Base-by-base conservation (phyloP, 2,888 invertebrate genomes). In the Drosophila falleni region DNA sequence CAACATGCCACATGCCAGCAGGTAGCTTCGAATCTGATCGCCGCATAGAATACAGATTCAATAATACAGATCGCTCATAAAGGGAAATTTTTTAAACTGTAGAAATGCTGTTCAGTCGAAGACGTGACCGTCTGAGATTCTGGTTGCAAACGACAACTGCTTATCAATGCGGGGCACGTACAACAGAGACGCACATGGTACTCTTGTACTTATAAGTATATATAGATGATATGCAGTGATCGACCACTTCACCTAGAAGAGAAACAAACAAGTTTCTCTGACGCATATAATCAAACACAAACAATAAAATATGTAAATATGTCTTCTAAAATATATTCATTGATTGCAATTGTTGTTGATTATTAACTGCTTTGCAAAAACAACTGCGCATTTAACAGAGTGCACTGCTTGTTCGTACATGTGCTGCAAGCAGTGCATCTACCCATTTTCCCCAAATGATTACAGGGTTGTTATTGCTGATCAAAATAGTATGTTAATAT, bases 151-250 rank as follows among this genome's bases (percentile, higher is more conserved):
- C 31, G 16, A 19, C 31, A 31, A 31, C 31, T 63, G 71, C 60
- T 87, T 78, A 61, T 50, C 60, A 50, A 82, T 71, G 68, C 83
- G 29, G 49, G 58, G 64, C 88, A 85, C 88, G 84, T 88, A 74
- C 67, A 49, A 15, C 44, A 46, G 2, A 55, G 5, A 55, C 11
- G 42, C 9, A 51, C 33, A 47, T 23, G 23, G 23, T 15, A 23
- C 13, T n/a, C 13, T n/a, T 29, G 23, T 53, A 42, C 42, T 16
- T 59, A 55, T 56, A 61, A 35, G 35, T 58, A 19, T 37, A 35
- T 65, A 46, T 70, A 54, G 51, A 47, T 62, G 55, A 76, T 55
- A 46, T 72, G 68, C 78, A 68, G 37, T 42, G 49, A 61, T 59
- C 41, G 51, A 33, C 15, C 63, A 44, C 59, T 51, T 49, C 46